Percentiles rank a stretch among this genome's conserved stretches.
phyloP scores from a whole-genome alignment of 2,797 vertebrate genomes.

The Margarornis squamiger region DNA sequence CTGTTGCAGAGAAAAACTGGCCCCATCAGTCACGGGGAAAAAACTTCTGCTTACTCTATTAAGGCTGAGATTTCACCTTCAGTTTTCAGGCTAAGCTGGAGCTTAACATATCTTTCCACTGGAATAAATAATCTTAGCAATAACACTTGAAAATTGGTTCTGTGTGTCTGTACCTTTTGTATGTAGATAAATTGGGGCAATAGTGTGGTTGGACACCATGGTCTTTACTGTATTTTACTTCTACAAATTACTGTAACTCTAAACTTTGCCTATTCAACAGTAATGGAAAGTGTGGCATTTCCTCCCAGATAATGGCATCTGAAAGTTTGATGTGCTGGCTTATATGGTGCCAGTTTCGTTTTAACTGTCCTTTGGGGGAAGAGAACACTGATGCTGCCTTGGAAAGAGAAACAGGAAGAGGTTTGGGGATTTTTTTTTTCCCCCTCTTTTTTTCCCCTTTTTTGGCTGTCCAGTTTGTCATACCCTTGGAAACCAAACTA shows the following conservation, averaged over 20 bases:
- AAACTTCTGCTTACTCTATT: neutral
- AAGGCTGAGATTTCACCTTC: neutral
- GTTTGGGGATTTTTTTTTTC: neutral
- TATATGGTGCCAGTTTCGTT: neutral
- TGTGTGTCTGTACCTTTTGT: neutral
- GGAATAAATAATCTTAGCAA: neutral
- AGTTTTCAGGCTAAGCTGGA: neutral
- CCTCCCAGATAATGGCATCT: neutral
- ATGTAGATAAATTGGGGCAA: neutral
- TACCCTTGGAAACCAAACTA: neutral
- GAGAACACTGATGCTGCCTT: neutral
- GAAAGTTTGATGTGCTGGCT: neutral
- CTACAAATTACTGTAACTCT: neutral
- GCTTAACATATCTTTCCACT: neutral
- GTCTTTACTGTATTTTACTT: neutral
- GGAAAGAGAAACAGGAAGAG: neutral
- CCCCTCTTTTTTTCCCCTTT: neutral
- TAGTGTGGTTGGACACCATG: fast-evolving
- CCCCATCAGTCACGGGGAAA: neutral
- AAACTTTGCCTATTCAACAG: neutral
- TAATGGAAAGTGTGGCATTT: neutral
- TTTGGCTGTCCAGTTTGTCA: neutral
- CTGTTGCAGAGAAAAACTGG: neutral
- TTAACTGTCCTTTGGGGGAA: neutral
- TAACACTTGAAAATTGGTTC: neutral